phyloP scores from a whole-genome alignment of 2,888 invertebrate species.

The Drosophila quinaria region DNA sequence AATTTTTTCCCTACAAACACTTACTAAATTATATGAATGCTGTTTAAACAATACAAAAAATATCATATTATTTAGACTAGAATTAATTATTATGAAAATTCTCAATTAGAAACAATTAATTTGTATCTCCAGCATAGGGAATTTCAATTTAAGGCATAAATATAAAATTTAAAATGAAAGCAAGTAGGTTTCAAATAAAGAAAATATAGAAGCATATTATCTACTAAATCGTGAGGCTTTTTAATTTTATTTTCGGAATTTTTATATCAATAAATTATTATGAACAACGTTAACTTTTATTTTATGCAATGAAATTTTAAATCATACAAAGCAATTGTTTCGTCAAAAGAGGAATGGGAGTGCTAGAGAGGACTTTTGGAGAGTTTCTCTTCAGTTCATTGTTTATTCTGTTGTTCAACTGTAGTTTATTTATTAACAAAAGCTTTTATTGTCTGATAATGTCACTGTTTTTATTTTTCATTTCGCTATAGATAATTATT shows the following conservation, averaged over 20 bases:
- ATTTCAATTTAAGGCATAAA: neutral
- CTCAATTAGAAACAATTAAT: neutral
- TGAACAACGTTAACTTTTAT: too few relatives aligned
- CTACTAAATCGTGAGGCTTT: too few relatives aligned
- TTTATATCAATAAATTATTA: too few relatives aligned
- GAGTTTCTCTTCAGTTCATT: neutral
- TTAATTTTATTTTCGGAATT: neutral
- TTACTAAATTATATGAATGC: conserved; percentile 2
- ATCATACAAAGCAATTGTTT: too few relatives aligned
- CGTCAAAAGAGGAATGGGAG: neutral
- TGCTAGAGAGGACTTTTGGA: neutral
- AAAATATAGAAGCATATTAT: neutral
- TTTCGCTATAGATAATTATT: conserved; percentile 11
- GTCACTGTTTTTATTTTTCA: neutral
- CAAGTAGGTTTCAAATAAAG: neutral
- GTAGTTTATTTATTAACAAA: neutral
- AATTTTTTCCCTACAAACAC: neutral
- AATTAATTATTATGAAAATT: neutral
- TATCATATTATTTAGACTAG: neutral
- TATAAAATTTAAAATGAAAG: neutral
- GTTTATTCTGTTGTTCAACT: neutral
- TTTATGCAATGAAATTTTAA: too few relatives aligned
- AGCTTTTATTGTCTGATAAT: conserved; percentile 1
- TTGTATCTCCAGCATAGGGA: neutral
- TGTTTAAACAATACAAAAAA: conserved; percentile 5